Evolutionary conservation across 2,888 invertebrate genomes (phyloP), one percentile per base, ranked within the genome.

Genomic region (Cephonodes hylas): DNA sequence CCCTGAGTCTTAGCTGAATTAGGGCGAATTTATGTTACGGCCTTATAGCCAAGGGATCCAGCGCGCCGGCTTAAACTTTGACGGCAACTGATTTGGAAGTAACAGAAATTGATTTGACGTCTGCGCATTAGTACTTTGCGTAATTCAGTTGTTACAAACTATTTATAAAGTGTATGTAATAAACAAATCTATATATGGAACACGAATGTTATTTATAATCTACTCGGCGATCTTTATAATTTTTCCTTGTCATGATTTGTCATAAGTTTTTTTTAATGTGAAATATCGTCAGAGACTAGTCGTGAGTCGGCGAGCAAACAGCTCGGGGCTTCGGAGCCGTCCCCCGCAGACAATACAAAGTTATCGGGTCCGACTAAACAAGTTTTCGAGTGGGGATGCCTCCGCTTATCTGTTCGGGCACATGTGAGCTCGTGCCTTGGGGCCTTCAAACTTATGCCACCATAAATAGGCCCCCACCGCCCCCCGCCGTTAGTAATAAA

Each of bases 381-480:
- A 90, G 89, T 89, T 89, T 83, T 86, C 84, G 84, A 89, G 89
- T 85, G 84, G 87, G 90, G 89, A 88, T 88, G 86, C 84, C 85
- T 78, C 74, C 79, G 88, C 88, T 91, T 91, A 91, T 91, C 91
- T 89, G 84, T 83, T 76, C 83, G 77, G 84, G 83, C 89, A 89
- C 89, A 89, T 89, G 87, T 88, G 88, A 86, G 88, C 82, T 76
- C 83, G 82, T 86, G 88, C 89, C 88, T 85, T 77, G 80, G 82
- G 89, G 89, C 85, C 84, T 88, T 86, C 83, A 86, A 84, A 83
- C 84, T 83, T 81, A 81, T 79, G 75, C 89, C 86, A 87, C 75
- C 75, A 77, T 84, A 83, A 80, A 81, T 71, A 76, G 86, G 79
- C 72, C 83, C 81, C 76, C 73, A 76, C 68, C 66, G 64, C 73